Percentiles rank a stretch among this genome's conserved stretches.
These are phyloP conservation scores for Dreissena polymorpha DNA, from an alignment of 1,140 invertebrate genomes.

Conservation along the genomic window DNA sequence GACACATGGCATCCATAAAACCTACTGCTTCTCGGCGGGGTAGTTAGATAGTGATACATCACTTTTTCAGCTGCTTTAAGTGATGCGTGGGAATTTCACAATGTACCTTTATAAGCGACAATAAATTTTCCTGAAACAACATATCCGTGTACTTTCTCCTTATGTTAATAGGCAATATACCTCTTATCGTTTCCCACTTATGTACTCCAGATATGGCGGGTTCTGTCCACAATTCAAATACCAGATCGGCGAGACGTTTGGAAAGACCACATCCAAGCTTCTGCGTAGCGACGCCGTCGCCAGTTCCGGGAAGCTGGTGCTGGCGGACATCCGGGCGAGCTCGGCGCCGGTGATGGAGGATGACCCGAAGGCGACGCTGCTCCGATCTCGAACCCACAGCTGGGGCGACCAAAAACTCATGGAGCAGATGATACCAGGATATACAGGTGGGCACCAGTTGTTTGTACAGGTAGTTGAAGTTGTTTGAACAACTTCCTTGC, in stretches of 20 bases:
- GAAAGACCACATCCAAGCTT: slow-evolving; percentile 69
- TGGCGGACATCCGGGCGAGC: slow-evolving; percentile 62
- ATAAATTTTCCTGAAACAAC: too few species aligned
- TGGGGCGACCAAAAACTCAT: slow-evolving; percentile 72
- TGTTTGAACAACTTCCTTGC: too few species aligned
- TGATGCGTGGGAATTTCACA: too few species aligned
- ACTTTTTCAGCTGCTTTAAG: too few species aligned
- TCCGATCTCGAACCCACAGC: slow-evolving; percentile 63
- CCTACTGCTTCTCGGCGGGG: too few species aligned
- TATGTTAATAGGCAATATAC: too few species aligned
- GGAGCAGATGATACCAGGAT: slow-evolving; percentile 73
- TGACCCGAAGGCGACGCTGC: slow-evolving; percentile 47
- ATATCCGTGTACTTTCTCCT: too few species aligned
- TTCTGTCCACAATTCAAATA: slow-evolving; percentile 76
- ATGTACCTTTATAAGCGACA: too few species aligned
- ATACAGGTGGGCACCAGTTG: slow-evolving; percentile 71
- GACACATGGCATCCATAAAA: too few species aligned
- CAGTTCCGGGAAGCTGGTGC: slow-evolving; percentile 67
- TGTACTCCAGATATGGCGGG: slow-evolving; percentile 69
- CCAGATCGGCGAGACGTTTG: slow-evolving; percentile 72
- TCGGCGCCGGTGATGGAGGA: slow-evolving; percentile 21
- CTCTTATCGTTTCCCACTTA: neutral
- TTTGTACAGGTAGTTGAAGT: too few species aligned
- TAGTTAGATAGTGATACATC: too few species aligned
- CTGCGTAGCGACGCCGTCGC: slow-evolving; percentile 64